phyloP scores from a whole-genome alignment of 2,113 vertebrate genomes.

The Shinisaurus crocodilurus region DNA sequence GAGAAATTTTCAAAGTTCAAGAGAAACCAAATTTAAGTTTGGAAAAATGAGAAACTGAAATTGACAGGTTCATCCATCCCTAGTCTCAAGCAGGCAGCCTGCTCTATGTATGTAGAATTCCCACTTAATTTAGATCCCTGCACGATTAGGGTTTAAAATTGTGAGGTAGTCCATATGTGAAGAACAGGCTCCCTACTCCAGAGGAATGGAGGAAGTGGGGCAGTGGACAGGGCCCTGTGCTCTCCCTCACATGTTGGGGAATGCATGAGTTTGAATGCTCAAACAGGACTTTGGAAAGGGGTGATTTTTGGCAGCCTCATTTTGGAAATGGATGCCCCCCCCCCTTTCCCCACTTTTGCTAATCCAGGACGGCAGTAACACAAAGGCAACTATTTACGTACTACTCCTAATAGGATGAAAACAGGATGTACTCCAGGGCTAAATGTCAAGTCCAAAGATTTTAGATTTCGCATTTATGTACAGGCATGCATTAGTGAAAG shows the following conservation, averaged over 20 bases:
- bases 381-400: background rate
- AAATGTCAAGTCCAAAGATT: background rate
- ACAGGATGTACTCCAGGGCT: background rate
- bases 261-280: background rate
- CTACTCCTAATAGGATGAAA: background rate
- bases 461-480: rapidly evolving
- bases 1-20: too few relatives aligned
- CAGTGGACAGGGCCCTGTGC: background rate
- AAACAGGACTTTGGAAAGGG: background rate
- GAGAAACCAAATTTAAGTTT: too few relatives aligned
- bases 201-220: background rate
- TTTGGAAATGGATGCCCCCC: background rate
- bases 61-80: too few relatives aligned
- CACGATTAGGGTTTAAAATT: background rate
- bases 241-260: background rate
- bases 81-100: background rate
- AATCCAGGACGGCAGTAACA: background rate
- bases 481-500: background rate
- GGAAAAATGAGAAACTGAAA: too few relatives aligned
- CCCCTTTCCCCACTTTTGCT: background rate
- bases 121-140: background rate
- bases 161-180: background rate
- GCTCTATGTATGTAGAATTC: background rate
- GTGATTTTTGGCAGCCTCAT: background rate
- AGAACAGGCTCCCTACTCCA: background rate